phyloP scores from a whole-genome alignment of 2,113 vertebrate species.

The Carassius auratus region DNA sequence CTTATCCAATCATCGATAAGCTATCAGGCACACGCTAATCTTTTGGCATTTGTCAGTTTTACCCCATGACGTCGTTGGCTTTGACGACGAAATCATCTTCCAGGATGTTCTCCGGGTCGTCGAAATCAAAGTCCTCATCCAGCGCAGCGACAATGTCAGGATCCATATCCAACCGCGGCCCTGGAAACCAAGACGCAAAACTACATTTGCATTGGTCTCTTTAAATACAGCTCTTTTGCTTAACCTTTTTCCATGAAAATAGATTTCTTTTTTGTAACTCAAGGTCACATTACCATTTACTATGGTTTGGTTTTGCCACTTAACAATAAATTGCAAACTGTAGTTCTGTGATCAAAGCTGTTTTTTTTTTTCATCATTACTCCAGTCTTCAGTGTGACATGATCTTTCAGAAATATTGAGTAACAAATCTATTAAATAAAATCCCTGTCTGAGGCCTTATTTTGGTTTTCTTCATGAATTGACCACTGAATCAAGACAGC shows the following conservation, averaged over 20 bases:
- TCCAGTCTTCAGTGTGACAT: neutral
- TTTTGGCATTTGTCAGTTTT: no score
- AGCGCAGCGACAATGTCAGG: constrained; percentile 95
- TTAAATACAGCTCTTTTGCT: neutral
- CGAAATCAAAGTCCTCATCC: constrained; percentile 95
- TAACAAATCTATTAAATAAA: no score
- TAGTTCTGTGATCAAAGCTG: neutral
- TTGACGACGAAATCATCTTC: constrained; percentile 93
- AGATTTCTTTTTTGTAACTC: no score
- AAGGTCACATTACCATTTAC: no score
- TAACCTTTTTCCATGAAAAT: neutral
- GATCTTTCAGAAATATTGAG: neutral
- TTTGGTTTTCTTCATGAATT: no score
- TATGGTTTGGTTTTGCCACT: no score
- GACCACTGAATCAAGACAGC: neutral
- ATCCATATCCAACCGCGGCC: constrained; percentile 92
- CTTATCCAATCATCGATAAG: neutral
- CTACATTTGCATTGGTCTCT: neutral
- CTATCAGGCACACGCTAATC: neutral
- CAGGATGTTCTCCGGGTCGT: constrained; percentile 90
- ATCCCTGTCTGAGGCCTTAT: no score
- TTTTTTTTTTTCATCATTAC: neutral
- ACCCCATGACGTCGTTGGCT: constrained; percentile 74
- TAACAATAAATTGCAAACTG: neutral
- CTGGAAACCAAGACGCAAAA: constrained; percentile 65